phyloP scores from a whole-genome alignment of 2,113 vertebrate species.

The Zapornia atra region DNA sequence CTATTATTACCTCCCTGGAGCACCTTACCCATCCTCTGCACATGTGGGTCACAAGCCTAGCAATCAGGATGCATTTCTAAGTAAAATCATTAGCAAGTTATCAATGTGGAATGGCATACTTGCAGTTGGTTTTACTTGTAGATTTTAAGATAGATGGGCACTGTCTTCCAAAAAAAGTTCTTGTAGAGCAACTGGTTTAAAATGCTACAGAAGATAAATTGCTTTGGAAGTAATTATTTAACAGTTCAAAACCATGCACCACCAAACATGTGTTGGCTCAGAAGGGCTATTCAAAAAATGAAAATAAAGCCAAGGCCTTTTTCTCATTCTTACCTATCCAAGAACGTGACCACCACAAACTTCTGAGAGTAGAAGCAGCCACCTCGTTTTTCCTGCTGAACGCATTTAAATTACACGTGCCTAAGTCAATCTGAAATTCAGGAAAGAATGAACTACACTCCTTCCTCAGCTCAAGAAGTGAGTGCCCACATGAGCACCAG shows the following conservation, averaged over 20 bases:
- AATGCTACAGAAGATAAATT: neutral
- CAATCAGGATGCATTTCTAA: neutral
- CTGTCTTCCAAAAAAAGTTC: neutral
- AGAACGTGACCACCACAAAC: neutral
- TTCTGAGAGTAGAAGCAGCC: neutral
- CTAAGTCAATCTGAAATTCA: neutral
- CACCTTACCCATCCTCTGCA: neutral
- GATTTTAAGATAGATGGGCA: neutral
- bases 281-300: neutral
- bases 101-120: neutral
- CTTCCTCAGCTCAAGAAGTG: neutral
- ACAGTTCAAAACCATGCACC: neutral
- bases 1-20: neutral
- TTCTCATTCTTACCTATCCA: neutral
- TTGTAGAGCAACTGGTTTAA: neutral
- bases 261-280: slow-evolving; percentile 5
- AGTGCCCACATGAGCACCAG: accelerated
- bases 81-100: neutral
- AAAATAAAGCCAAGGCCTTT: neutral
- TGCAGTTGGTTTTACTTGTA: neutral
- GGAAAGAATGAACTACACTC: neutral
- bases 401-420: neutral
- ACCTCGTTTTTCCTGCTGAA: neutral
- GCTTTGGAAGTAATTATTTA: neutral
- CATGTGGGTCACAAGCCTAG: accelerated